Conservation (phyloP, 2,888 invertebrate species). For the Thereva nobilitata region DNA sequence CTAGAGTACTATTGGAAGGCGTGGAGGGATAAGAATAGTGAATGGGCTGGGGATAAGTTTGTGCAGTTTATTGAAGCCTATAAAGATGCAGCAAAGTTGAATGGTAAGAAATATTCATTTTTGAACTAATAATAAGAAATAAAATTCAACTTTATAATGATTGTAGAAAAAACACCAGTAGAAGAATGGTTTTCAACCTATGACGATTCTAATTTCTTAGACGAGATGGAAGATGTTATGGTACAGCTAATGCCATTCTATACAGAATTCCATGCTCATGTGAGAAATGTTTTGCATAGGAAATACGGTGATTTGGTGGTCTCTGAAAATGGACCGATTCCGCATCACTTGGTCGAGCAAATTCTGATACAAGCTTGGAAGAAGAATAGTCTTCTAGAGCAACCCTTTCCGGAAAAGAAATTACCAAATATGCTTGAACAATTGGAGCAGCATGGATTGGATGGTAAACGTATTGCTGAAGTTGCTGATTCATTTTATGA, state of each 20-base stretch:
- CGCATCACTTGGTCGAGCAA: conserved; percentile 73
- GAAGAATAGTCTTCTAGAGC: conserved; percentile 60
- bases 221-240: conserved; percentile 59
- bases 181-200: conserved; percentile 52
- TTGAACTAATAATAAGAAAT: neutral
- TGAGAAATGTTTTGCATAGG: conserved; percentile 68
- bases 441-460: conserved; percentile 45
- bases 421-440: conserved; percentile 70
- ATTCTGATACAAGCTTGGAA: conserved; percentile 53
- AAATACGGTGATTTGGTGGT: conserved; percentile 69
- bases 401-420: conserved; percentile 72
- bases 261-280: conserved; percentile 79
- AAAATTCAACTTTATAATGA: conserved; percentile 8
- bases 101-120: conserved; percentile 44
- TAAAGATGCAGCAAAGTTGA: conserved; percentile 50
- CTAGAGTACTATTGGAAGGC: conserved; percentile 53
- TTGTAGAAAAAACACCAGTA: conserved; percentile 40
- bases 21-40: conserved; percentile 52
- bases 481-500: conserved; percentile 52
- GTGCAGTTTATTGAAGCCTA: conserved; percentile 51
- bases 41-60: conserved; percentile 53
- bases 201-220: conserved; percentile 49
- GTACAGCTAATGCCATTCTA: conserved; percentile 80
- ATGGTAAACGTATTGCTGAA: conserved; percentile 49
- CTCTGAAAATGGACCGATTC: conserved; percentile 70